Conservation (phyloP, 1,140 invertebrate genomes). For the Platyscapa corneri region DNA sequence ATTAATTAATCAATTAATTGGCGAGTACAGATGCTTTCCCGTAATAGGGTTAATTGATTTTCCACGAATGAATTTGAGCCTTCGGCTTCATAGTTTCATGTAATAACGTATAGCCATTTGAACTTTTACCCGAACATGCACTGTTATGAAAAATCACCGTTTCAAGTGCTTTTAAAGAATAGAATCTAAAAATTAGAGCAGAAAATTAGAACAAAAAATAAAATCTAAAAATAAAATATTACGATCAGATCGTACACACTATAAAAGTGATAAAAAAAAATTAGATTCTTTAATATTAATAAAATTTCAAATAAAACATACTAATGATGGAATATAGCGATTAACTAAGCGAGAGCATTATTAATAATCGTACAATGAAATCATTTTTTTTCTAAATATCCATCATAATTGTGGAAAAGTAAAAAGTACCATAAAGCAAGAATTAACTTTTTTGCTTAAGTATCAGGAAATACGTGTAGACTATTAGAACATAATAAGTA, state of each 20-base stretch:
- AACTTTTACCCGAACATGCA: not conserved
- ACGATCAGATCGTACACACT: not conserved
- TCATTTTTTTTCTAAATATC: too few relatives aligned
- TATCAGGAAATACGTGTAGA: too few relatives aligned
- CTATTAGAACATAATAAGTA: too few relatives aligned
- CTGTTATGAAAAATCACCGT: not conserved
- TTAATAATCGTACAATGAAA: too few relatives aligned
- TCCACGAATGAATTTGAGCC: not conserved
- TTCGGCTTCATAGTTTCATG: not conserved
- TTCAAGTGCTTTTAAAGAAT: not conserved
- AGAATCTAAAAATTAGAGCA: not conserved
- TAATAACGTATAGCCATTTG: not conserved
- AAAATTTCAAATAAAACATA: too few relatives aligned
- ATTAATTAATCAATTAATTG: slow-evolving; percentile 25
- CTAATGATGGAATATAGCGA: too few relatives aligned
- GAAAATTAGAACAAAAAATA: too few relatives aligned
- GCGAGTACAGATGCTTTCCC: not conserved
- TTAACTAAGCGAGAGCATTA: too few relatives aligned
- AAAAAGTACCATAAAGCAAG: too few relatives aligned
- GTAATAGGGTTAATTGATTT: not conserved
- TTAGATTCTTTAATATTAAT: not conserved
- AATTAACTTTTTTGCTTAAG: too few relatives aligned
- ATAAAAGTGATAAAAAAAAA: not conserved
- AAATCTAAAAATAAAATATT: not conserved
- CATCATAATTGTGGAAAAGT: too few relatives aligned